Evolutionary conservation across 2,113 vertebrate species (phyloP).

Genomic region (Sander vitreus): DNA sequence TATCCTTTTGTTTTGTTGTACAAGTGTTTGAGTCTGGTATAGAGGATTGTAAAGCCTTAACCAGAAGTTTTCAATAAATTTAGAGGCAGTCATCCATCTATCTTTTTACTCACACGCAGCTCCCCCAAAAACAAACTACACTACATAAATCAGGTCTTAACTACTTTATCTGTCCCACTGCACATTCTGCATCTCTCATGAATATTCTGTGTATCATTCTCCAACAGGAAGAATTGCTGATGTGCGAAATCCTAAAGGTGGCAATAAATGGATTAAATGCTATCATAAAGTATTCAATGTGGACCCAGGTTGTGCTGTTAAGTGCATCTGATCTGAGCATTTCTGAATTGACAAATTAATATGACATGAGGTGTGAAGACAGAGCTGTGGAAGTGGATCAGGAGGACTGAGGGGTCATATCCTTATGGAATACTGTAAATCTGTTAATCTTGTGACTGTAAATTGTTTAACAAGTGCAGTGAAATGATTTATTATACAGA

Average conservation of each 20-base stretch:
- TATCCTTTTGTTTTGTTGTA: no score
- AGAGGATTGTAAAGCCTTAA: no score
- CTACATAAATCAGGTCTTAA: not conserved
- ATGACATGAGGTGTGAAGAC: not conserved
- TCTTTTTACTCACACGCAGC: conserved; percentile 4
- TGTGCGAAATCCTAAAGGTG: not conserved
- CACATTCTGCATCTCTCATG: not conserved
- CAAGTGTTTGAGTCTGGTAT: no score
- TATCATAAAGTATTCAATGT: not conserved
- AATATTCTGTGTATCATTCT: not conserved
- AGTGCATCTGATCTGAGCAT: not conserved
- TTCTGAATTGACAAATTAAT: not conserved
- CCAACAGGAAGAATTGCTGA: not conserved
- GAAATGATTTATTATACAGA: not conserved
- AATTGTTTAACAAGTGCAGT: not conserved
- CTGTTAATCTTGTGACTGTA: not conserved
- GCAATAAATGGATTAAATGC: not conserved
- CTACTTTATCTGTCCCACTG: not conserved
- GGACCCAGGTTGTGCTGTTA: not conserved
- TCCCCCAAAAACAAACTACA: not conserved
- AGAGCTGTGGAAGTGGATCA: not conserved
- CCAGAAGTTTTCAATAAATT: no score
- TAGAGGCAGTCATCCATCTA: no score
- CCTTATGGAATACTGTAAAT: no score
- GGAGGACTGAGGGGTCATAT: not conserved